These are phyloP conservation scores for Dolichomitus sp. DNA, from an alignment of 2,888 invertebrate species.

Conservation along the genomic window DNA sequence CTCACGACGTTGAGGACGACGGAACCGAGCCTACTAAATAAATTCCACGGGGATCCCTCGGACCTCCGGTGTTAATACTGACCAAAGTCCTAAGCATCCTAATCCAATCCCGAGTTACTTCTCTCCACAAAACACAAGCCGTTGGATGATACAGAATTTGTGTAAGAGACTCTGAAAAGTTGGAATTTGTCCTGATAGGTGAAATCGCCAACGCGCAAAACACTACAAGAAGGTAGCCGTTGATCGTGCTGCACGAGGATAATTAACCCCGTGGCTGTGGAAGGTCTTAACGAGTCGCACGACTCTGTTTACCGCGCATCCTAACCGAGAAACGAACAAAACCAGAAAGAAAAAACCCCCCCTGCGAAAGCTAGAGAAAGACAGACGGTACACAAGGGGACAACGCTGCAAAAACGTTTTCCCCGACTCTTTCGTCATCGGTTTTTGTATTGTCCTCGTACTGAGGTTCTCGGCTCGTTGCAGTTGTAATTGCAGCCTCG, in stretches of 20 bases:
- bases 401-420: conserved; percentile 69
- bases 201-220: conserved; percentile 40
- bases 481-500: conserved; percentile 38
- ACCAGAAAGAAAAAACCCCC: background rate
- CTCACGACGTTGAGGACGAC: conserved; percentile 53
- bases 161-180: background rate
- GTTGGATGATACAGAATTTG: conserved; percentile 8
- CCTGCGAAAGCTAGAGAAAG: conserved; percentile 18
- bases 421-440: conserved; percentile 71
- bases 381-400: conserved; percentile 68
- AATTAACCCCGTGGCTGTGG: conserved; percentile 63
- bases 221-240: conserved; percentile 32
- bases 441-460: conserved; percentile 62
- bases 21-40: conserved; percentile 46
- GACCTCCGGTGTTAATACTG: conserved; percentile 45
- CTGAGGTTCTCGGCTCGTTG: conserved; percentile 43
- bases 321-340: conserved; percentile 52
- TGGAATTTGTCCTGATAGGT: conserved; percentile 35
- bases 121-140: conserved; percentile 3
- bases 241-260: conserved; percentile 64
- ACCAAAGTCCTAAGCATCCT: conserved; percentile 43
- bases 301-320: conserved; percentile 65
- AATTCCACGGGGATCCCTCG: conserved; percentile 50
- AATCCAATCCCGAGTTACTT: conserved; percentile 30
- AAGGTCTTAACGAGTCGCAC: conserved; percentile 76